phyloP scores from a whole-genome alignment of 2,113 vertebrate genomes.

The Amazona guildingii region DNA sequence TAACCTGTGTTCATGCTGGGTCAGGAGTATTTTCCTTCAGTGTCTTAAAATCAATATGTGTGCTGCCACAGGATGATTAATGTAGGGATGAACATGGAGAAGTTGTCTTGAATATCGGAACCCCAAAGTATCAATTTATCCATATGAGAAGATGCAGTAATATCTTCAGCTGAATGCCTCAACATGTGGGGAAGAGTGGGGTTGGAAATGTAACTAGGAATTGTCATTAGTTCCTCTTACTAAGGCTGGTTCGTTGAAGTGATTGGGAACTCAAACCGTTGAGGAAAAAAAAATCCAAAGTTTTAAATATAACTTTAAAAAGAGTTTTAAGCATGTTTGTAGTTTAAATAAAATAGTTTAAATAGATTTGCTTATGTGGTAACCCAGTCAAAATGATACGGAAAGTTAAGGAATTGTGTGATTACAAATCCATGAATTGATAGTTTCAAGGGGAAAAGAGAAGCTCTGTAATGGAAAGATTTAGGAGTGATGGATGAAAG shows the following conservation, averaged over 20 bases:
- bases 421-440: not conserved
- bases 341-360: not conserved
- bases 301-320: not conserved
- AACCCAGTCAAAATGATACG: fast-evolving
- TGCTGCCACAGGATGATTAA: not conserved
- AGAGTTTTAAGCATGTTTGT: not conserved
- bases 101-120: not conserved
- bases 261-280: not conserved
- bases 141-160: not conserved
- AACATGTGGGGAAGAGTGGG: not conserved
- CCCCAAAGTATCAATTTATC: not conserved
- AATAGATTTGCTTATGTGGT: fast-evolving
- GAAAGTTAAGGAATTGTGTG: not conserved
- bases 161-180: not conserved
- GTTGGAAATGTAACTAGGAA: not conserved
- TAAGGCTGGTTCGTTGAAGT: not conserved
- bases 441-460: not conserved
- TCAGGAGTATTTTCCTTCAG: slow-evolving; percentile 6
- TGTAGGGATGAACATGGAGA: not conserved
- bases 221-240: not conserved
- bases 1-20: not conserved
- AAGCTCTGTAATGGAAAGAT: not conserved
- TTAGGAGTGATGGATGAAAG: not conserved
- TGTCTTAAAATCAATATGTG: not conserved
- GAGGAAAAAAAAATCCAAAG: not conserved